Percentiles rank a stretch among this genome's conserved stretches.
Conservation (phyloP, 2,113 vertebrate species). For the Carassius gibelio region DNA sequence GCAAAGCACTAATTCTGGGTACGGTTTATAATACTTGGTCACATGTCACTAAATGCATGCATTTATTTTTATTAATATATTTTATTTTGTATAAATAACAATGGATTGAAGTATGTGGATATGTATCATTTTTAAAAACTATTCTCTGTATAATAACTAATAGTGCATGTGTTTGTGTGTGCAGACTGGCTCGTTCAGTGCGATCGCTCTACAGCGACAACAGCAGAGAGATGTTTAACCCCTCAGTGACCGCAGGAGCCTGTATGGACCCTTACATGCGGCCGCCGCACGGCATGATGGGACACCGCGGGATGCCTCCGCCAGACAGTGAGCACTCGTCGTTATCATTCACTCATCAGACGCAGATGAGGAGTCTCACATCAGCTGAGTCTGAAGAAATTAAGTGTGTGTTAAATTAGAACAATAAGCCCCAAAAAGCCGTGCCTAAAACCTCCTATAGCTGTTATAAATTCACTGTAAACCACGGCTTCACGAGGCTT, state of each 20-base stretch:
- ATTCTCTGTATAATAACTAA: not conserved
- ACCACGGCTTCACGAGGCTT: too few species aligned
- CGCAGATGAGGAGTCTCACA: not conserved
- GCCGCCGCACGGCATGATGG: constrained; percentile 79
- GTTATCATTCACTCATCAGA: not conserved
- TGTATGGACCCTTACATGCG: constrained; percentile 88
- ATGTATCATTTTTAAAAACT: too few species aligned
- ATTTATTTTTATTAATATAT: too few species aligned
- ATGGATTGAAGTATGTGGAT: too few species aligned
- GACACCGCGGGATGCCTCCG: constrained; percentile 72
- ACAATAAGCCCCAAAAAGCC: too few species aligned
- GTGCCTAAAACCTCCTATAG: too few species aligned
- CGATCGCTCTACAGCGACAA: constrained; percentile 69
- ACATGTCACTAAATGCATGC: too few species aligned
- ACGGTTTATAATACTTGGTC: too few species aligned
- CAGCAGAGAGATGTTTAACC: constrained; percentile 84
- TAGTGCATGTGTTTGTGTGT: constrained; percentile 19
- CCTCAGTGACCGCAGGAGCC: constrained; percentile 77
- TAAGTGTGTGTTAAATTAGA: too few species aligned
- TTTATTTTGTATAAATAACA: too few species aligned
- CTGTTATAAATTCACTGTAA: too few species aligned
- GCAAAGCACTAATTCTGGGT: too few species aligned
- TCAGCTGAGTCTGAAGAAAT: not conserved
- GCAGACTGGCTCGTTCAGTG: constrained; percentile 64
- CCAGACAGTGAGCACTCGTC: constrained; percentile 70